phyloP scores from a whole-genome alignment of 2,113 vertebrate species.

The Peromyscus polionotus region DNA sequence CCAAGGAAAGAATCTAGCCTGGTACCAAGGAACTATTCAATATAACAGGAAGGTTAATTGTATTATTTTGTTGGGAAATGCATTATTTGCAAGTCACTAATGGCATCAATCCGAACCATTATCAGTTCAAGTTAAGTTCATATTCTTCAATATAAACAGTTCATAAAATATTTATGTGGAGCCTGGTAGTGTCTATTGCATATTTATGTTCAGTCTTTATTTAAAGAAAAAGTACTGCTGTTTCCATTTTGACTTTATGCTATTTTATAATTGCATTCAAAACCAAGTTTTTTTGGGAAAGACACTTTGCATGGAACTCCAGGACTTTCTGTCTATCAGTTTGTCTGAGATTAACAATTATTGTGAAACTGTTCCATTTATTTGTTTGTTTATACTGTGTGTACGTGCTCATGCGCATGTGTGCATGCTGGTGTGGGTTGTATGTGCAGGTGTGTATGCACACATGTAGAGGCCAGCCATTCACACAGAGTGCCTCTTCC shows the following conservation, averaged over 20 bases:
- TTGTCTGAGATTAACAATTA: constrained; percentile 26
- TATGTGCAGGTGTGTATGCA: not conserved
- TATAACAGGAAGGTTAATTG: constrained; percentile 36
- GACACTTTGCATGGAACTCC: not conserved
- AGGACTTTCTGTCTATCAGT: not conserved
- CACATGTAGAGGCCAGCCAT: not conserved
- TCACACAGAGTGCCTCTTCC: not conserved
- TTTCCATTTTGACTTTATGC: constrained; percentile 29
- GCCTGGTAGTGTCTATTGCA: not conserved
- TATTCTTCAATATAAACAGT: constrained; percentile 34
- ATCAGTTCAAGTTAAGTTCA: constrained; percentile 43
- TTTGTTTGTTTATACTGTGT: not conserved
- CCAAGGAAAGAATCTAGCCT: not conserved
- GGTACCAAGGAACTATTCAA: constrained; percentile 24
- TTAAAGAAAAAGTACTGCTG: not conserved
- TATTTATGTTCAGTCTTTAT: not conserved
- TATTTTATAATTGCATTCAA: constrained; percentile 38
- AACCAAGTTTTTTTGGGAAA: constrained; percentile 40
- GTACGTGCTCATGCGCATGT: not conserved
- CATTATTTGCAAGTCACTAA: constrained; percentile 51
- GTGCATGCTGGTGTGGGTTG: not conserved
- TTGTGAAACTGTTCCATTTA: not conserved
- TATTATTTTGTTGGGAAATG: not conserved
- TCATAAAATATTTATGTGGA: constrained; percentile 1
- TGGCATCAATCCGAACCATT: constrained; percentile 16